These are phyloP conservation scores for Sarcophaga subvicina DNA, from an alignment of 2,888 invertebrate species.

Conservation along the genomic window DNA sequence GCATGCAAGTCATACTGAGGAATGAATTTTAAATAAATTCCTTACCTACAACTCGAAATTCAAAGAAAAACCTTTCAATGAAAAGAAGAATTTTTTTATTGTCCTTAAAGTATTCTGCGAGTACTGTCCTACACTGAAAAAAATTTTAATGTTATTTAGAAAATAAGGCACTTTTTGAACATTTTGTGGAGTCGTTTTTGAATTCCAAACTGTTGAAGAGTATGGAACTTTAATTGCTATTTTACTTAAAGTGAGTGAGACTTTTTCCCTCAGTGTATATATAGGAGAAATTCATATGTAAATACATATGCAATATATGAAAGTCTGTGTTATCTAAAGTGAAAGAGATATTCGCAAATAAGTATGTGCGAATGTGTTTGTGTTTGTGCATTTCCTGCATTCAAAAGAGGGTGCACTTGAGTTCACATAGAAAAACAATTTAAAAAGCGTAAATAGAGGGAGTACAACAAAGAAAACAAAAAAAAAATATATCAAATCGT, in stretches of 20 bases:
- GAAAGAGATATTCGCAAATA: background rate
- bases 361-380: background rate
- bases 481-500: conserved; percentile 1
- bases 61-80: no score
- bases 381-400: background rate
- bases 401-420: conserved; percentile 50
- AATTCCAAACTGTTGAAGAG: no score
- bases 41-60: no score
- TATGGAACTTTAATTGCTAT: no score
- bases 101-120: no score
- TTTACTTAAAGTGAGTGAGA: background rate
- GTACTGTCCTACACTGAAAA: no score
- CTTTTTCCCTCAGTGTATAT: background rate
- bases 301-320: conserved; percentile 2
- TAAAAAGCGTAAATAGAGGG: conserved; percentile 43
- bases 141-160: no score
- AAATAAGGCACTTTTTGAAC: no score
- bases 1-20: no score
- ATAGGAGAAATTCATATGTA: background rate
- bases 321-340: background rate
- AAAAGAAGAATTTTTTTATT: no score
- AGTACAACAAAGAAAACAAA: background rate
- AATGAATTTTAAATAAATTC: no score
- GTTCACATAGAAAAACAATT: conserved; percentile 50
- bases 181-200: no score